Percentiles rank a stretch among this genome's conserved stretches.
Evolutionary conservation across 23 tunicate species (phyloP).

Genomic region (Oikopleura dioica): DNA sequence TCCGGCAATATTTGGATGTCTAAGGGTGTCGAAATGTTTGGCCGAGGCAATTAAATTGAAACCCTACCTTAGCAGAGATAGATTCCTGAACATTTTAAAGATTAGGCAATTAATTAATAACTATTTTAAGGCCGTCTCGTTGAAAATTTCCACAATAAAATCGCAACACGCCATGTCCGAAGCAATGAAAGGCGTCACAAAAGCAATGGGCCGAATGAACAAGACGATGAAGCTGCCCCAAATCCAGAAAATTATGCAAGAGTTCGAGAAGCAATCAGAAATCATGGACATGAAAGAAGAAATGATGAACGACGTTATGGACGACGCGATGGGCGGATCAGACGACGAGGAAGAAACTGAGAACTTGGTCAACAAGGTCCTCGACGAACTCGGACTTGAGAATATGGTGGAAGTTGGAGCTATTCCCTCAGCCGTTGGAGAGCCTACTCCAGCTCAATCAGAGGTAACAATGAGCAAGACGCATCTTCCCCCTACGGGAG

Average conservation of each 20-base stretch:
- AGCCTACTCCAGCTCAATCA: neutral
- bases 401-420: neutral
- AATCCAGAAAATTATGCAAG: constrained; percentile 92
- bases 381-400: constrained; percentile 3
- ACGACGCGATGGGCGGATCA: constrained; percentile 93
- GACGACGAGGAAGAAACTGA: constrained; percentile 80
- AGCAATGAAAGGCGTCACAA: constrained; percentile 98
- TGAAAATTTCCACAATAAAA: constrained; percentile 53
- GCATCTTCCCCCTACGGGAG: too few relatives aligned
- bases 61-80: too few relatives aligned
- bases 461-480: too few relatives aligned
- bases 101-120: too few relatives aligned
- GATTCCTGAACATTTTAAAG: too few relatives aligned
- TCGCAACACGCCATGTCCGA: constrained; percentile 92
- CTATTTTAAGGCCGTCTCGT: constrained; percentile 29
- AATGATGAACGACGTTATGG: constrained; percentile 98
- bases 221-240: constrained; percentile 95
- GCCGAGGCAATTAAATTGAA: too few relatives aligned
- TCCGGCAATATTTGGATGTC: too few relatives aligned
- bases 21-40: too few relatives aligned
- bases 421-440: neutral
- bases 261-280: constrained; percentile 79
- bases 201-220: constrained; percentile 96
- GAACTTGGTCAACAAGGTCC: neutral
- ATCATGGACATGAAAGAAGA: constrained; percentile 87